A percentile compares a stretch with the other conserved stretches of the same genome.
phyloP scores from a whole-genome alignment of 2,797 vertebrate genomes.

The Acrossocheilus wenchowensis region DNA sequence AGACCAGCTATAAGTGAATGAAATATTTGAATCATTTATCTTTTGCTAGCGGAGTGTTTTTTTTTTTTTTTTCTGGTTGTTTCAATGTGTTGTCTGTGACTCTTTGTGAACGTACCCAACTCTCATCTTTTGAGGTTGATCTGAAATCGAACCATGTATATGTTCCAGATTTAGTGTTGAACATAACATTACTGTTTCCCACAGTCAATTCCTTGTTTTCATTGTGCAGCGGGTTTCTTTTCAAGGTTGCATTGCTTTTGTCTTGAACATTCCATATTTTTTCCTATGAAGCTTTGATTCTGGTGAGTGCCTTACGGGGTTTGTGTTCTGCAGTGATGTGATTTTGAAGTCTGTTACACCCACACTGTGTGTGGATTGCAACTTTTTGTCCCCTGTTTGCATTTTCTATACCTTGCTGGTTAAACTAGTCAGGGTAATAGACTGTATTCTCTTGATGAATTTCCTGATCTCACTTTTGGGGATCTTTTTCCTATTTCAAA shows the following conservation, averaged over 20 bases:
- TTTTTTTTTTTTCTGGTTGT: neutral
- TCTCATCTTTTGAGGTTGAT: neutral
- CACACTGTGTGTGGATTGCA: constrained; percentile 34
- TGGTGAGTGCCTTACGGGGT: constrained; percentile 37
- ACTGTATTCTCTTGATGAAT: neutral
- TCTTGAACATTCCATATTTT: constrained; percentile 29
- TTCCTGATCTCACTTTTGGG: neutral
- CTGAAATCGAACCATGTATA: constrained; percentile 1
- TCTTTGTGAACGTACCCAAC: neutral
- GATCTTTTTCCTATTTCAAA: constrained; percentile 10
- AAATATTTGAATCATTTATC: neutral
- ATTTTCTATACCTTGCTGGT: constrained; percentile 15
- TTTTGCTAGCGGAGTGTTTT: neutral
- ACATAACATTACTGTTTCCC: neutral
- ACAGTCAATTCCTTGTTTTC: neutral
- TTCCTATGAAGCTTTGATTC: constrained; percentile 11
- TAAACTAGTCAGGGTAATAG: constrained; percentile 2
- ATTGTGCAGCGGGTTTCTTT: neutral
- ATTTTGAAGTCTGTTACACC: constrained; percentile 22
- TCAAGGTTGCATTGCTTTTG: constrained; percentile 6
- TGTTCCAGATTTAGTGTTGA: constrained; percentile 9
- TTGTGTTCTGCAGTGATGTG: constrained; percentile 4
- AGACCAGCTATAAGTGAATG: neutral
- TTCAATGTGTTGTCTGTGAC: neutral
- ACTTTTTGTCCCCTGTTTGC: neutral